Evolutionary conservation across 2,888 invertebrate species (phyloP).

Genomic region (Sisyra nigra): DNA sequence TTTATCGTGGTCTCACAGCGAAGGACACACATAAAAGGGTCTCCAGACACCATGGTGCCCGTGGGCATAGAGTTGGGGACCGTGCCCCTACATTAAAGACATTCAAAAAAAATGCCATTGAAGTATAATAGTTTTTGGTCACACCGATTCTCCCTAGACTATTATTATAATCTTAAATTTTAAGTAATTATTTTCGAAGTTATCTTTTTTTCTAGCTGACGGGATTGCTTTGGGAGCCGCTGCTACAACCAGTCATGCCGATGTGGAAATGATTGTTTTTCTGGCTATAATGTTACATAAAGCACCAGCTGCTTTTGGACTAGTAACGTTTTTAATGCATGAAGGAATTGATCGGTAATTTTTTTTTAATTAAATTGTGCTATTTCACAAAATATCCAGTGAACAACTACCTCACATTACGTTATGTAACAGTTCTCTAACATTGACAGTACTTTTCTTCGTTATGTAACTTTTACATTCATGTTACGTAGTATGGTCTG

Average conservation of each 20-base stretch:
- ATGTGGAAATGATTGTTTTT: conserved; percentile 95
- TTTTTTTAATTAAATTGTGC: background rate
- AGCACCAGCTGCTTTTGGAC: conserved; percentile 96
- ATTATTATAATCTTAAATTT: background rate
- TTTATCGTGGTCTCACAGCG: too few species aligned
- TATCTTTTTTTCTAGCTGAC: conserved; percentile 47
- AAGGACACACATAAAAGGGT: too few species aligned
- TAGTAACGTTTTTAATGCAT: conserved; percentile 93
- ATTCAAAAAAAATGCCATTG: too few species aligned
- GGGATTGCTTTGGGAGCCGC: conserved; percentile 97
- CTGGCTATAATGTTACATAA: conserved; percentile 98
- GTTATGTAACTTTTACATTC: too few species aligned
- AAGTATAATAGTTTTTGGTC: background rate
- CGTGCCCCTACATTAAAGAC: too few species aligned
- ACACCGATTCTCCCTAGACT: background rate
- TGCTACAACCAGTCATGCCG: conserved; percentile 87
- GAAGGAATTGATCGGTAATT: conserved; percentile 72
- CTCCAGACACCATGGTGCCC: too few species aligned
- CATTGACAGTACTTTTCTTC: too few species aligned
- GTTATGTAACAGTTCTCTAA: too few species aligned
- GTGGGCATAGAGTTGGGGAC: too few species aligned
- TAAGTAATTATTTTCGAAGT: background rate
- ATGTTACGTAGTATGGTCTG: too few species aligned
- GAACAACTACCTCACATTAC: too few species aligned
- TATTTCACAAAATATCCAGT: background rate